Conservation (phyloP, 2,113 vertebrate genomes). For the Sinocyclocheilus maitianheensis region DNA sequence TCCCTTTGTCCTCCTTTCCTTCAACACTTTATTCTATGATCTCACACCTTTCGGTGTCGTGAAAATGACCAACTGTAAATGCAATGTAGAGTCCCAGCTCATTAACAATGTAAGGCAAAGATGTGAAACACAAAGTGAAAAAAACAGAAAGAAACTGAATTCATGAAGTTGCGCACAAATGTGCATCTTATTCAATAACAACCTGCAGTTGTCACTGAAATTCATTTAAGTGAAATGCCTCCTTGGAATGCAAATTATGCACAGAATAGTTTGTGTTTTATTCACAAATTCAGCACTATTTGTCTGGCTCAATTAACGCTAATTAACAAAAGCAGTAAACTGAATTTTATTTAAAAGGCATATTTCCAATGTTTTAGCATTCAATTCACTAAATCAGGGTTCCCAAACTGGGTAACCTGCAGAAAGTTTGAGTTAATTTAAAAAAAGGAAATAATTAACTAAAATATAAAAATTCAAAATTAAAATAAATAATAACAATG, state of each 20-base stretch:
- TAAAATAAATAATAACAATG: too few relatives aligned
- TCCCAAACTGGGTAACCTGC: too few relatives aligned
- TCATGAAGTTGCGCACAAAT: background rate
- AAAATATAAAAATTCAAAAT: too few relatives aligned
- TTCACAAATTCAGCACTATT: background rate
- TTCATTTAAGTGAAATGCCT: too few relatives aligned
- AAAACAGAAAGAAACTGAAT: background rate
- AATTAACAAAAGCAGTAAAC: too few relatives aligned
- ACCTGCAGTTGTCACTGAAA: too few relatives aligned
- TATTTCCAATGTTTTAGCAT: background rate
- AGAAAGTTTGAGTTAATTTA: too few relatives aligned
- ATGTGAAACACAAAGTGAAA: background rate
- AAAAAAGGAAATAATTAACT: too few relatives aligned
- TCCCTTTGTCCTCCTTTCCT: constrained; percentile 5
- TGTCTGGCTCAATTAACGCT: background rate
- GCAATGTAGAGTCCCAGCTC: background rate
- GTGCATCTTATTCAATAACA: background rate
- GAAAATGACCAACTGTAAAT: constrained; percentile 5
- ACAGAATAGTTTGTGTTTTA: background rate
- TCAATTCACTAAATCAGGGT: background rate
- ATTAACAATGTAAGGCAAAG: background rate
- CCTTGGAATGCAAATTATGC: background rate
- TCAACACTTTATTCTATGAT: constrained; percentile 1
- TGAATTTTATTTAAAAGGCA: too few relatives aligned
- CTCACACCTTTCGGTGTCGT: background rate